These are phyloP conservation scores for Onchidella celtica DNA, from an alignment of 2,888 invertebrate genomes.

Conservation along the genomic window DNA sequence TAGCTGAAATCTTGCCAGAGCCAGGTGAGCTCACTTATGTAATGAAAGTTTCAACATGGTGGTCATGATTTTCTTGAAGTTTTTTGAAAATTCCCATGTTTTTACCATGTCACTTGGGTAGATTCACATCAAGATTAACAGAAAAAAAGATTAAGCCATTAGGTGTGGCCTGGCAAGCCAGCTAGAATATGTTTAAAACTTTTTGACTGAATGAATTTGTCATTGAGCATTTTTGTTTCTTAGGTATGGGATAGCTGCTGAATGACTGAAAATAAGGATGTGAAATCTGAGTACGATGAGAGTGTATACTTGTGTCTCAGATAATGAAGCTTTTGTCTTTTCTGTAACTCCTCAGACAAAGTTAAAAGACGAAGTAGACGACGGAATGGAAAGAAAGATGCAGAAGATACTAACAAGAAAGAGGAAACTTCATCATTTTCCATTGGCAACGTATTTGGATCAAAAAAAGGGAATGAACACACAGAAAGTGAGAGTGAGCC, in stretches of 20 bases:
- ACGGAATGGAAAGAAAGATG: constrained; percentile 47
- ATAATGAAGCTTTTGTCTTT: too few relatives aligned
- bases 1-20: constrained; percentile 38
- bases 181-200: too few relatives aligned
- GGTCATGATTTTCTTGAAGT: not conserved
- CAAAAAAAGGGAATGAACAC: constrained; percentile 9
- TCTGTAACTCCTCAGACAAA: too few relatives aligned
- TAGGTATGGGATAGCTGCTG: too few relatives aligned
- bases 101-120: not conserved
- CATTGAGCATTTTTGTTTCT: not conserved
- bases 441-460: constrained; percentile 37
- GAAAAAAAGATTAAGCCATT: too few relatives aligned
- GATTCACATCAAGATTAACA: too few relatives aligned
- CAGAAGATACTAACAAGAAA: constrained; percentile 29
- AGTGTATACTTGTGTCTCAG: too few relatives aligned
- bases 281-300: too few relatives aligned
- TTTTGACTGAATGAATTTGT: too few relatives aligned
- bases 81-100: not conserved
- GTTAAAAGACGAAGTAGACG: constrained; percentile 47
- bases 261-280: too few relatives aligned
- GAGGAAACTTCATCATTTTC: constrained; percentile 16
- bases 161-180: too few relatives aligned
- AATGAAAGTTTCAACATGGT: too few relatives aligned
- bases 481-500: not conserved
- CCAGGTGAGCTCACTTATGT: constrained; percentile 47